These are phyloP conservation scores for Apamea sordens DNA, from an alignment of 2,888 invertebrate species.

Conservation along the genomic window DNA sequence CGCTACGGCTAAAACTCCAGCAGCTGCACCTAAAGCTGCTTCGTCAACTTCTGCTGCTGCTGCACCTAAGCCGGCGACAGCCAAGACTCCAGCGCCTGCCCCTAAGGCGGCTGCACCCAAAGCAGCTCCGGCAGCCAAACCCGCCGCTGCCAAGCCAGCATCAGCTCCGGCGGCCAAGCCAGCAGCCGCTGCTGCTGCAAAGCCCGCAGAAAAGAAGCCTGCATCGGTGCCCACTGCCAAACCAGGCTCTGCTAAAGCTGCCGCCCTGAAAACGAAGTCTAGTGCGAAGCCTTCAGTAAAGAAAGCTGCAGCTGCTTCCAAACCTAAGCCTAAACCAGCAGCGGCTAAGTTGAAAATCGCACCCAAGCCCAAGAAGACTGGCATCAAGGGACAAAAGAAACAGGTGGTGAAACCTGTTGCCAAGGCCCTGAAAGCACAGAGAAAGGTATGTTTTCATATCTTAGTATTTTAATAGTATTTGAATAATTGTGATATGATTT, in stretches of 20 bases:
- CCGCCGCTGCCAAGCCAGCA: conserved; percentile 86
- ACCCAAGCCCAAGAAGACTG: conserved; percentile 90
- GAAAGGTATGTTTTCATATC: conserved; percentile 91
- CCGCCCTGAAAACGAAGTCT: conserved; percentile 87
- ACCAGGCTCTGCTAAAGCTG: conserved; percentile 89
- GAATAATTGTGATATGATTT: neutral
- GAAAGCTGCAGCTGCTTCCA: conserved; percentile 87
- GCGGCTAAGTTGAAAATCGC: conserved; percentile 88
- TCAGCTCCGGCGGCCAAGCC: conserved; percentile 87
- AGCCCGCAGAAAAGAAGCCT: conserved; percentile 85
- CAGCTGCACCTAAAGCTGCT: conserved; percentile 85
- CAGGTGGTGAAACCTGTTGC: conserved; percentile 90
- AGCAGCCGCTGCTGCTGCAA: conserved; percentile 79
- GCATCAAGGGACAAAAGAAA: conserved; percentile 90
- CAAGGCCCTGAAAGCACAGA: conserved; percentile 96
- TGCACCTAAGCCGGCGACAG: conserved; percentile 82
- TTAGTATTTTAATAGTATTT: neutral
- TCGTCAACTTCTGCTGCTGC: conserved; percentile 71
- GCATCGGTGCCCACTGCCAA: conserved; percentile 85
- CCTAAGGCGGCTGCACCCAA: conserved; percentile 86
- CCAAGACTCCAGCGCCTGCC: conserved; percentile 84
- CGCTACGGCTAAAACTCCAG: conserved; percentile 85
- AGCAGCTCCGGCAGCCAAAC: conserved; percentile 81
- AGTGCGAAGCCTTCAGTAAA: conserved; percentile 89
- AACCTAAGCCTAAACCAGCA: conserved; percentile 88